Evolutionary conservation across 2,888 invertebrate species (phyloP), one percentile per base, ranked within the genome.

Genomic region (Protonemura montana): DNA sequence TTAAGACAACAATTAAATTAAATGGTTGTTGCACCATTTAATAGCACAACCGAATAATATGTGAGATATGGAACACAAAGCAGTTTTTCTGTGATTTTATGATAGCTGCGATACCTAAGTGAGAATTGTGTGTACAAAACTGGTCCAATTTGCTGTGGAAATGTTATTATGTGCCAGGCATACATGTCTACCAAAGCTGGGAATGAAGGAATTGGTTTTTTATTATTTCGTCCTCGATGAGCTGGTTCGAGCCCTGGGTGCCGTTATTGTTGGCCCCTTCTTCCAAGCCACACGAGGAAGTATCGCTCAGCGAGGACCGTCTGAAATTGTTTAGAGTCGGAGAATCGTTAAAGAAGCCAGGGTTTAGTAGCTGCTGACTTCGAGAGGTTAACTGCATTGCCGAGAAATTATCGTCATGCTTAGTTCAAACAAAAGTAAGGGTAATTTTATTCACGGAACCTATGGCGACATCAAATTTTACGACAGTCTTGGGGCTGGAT

Each of bases 171-270:
- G 59, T 21, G 78, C 78, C 78, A 28, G 25, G 82, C 7, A 10
- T 3, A 10, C 5, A 21, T 35, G 21, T 29, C 82, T 84, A 84
- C 84, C 84, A 84, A 26, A 84, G 84, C 59, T 29, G 42, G 84
- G 84, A 84, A 84, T 84, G 84, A 13, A 84, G 28, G 76, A 84
- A 84, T 21, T 59, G 59, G 28, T 59, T 84, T 59, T 84, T 84
- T n/a, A 76, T 83, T 41, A 59, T 42, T 25, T 83, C 83, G 26
- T 59, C 83, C n/a, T 83, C 59, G 6, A 42, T 10, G 30, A 82
- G n/a, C 5, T 35, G 28, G n/a, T 29, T 13, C 13, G 35, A 29
- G n/a, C 82, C 29, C 82, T 28, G n/a, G 30, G 28, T 78, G 78
- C 78, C 78, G 27, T 78, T 27, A 78, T 78, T 78, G 10, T 78